phyloP scores from a whole-genome alignment of 2,888 invertebrate species.

The Stenchaetothrips biformis region DNA sequence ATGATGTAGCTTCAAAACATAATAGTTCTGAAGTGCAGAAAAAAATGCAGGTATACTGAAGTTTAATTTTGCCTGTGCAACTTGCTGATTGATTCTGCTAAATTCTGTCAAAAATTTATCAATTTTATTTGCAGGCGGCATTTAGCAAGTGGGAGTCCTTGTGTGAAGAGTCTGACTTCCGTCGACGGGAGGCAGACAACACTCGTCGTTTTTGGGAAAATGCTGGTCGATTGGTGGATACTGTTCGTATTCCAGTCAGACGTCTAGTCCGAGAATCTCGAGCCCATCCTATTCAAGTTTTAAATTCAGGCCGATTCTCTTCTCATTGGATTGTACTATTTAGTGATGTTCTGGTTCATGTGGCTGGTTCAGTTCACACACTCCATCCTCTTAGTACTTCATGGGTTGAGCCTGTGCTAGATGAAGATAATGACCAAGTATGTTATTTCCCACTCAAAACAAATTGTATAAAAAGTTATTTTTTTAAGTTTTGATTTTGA shows the following conservation, averaged over 20 bases:
- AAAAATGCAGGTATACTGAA: slow-evolving; percentile 29
- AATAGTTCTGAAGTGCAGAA: slow-evolving; percentile 34
- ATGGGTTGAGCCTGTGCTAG: slow-evolving; percentile 74
- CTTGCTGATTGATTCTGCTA: not conserved
- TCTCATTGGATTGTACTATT: slow-evolving; percentile 77
- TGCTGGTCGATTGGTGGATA: slow-evolving; percentile 59
- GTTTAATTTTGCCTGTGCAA: not conserved
- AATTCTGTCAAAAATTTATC: not conserved
- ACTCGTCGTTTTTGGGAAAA: slow-evolving; percentile 72
- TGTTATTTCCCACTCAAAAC: slow-evolving; percentile 32
- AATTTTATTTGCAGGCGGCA: slow-evolving; percentile 49
- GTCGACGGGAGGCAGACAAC: slow-evolving; percentile 59
- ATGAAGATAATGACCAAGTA: slow-evolving; percentile 57
- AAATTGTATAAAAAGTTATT: not conserved
- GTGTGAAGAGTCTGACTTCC: slow-evolving; percentile 58
- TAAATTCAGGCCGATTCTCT: slow-evolving; percentile 67
- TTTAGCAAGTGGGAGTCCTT: slow-evolving; percentile 59
- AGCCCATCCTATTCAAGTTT: slow-evolving; percentile 61
- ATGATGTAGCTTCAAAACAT: not conserved
- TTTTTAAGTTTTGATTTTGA: not conserved
- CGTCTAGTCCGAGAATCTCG: slow-evolving; percentile 75
- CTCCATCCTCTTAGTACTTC: slow-evolving; percentile 66
- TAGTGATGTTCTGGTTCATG: slow-evolving; percentile 74
- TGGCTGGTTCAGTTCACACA: slow-evolving; percentile 61
- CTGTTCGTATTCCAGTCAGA: slow-evolving; percentile 59